Conservation (phyloP, 2,113 vertebrate genomes). For the Leptodactylus fuscus region DNA sequence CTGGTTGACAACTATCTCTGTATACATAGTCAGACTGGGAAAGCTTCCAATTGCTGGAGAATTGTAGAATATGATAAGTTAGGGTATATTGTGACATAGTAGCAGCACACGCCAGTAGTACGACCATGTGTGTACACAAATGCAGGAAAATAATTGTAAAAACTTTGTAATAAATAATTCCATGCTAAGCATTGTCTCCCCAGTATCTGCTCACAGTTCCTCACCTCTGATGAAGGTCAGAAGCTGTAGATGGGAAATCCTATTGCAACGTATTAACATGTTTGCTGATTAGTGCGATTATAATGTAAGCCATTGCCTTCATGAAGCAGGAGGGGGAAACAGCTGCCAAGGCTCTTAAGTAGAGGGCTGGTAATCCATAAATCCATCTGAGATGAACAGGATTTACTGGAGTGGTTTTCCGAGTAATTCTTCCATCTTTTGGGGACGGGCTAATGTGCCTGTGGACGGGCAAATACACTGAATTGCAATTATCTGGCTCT, state of each 20-base stretch:
- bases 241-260: constrained; percentile 52
- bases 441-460: constrained; percentile 38
- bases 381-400: constrained; percentile 57
- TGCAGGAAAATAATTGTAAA: neutral
- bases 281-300: constrained; percentile 57
- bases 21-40: no score
- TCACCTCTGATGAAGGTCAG: constrained; percentile 48
- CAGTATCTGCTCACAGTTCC: neutral
- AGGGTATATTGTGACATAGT: no score
- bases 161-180: neutral
- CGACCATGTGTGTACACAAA: no score
- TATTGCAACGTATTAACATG: constrained; percentile 55
- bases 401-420: constrained; percentile 53
- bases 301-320: constrained; percentile 56
- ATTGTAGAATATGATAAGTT: no score
- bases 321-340: constrained; percentile 42
- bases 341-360: constrained; percentile 58
- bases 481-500: constrained; percentile 34
- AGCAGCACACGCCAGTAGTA: no score
- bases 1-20: no score
- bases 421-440: constrained; percentile 43
- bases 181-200: neutral
- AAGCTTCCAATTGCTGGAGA: no score
- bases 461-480: constrained; percentile 11
- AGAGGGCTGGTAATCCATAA: constrained; percentile 58